Evolutionary conservation across 2,113 vertebrate species (phyloP), one percentile per base, ranked within the genome.

Genomic region (Dromas ardeola): DNA sequence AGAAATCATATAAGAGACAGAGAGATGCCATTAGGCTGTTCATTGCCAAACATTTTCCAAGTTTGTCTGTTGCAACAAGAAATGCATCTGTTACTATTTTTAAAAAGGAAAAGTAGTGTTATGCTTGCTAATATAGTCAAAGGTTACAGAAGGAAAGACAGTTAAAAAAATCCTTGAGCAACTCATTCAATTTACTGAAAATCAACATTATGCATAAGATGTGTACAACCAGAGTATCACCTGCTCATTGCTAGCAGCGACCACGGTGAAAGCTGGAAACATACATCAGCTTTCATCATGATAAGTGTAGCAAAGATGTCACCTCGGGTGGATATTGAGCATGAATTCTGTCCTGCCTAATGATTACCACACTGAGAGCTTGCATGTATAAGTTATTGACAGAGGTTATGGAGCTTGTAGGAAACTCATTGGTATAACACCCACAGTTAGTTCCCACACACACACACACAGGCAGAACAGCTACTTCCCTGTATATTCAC

Each of bases 321-420:
- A 61, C 59, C 72, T 77, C 45, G 8, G 36, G 66, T 5, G 27
- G 65, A 27, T 34, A 74, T 58, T 1, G 3, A 20, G 30, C 9
- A 5, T 18, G 8, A 73, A n/a, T 78, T 62, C 90, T 67, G 59
- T 20, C n/a, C 73, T 69, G 45, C 32, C 87, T 50, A 52, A n/a
- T 16, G 25, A 88, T n/a, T 53, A 62, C 42, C 36, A 47, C 5
- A 11, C 49, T 32, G 38, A 84, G 73, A 29, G 50, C 55, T 49
- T 73, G 52, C 55, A 74, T 27, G 34, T 11, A 0, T 3, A 27
- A 38, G 3, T 34, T 73, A 73, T 4, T 4, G 0, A 23, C 0
- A 34, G n/a, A 71, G 10, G 32, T 56, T 86, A 74, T 40, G n/a
- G 40, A 95, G 63, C 63, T 34, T 27, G 47, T 11, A 86, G 53